A percentile compares a stretch with the other conserved stretches of the same genome.
These are phyloP conservation scores for Centroberyx gerrardi DNA, from an alignment of 2,797 vertebrate species.

Conservation along the genomic window DNA sequence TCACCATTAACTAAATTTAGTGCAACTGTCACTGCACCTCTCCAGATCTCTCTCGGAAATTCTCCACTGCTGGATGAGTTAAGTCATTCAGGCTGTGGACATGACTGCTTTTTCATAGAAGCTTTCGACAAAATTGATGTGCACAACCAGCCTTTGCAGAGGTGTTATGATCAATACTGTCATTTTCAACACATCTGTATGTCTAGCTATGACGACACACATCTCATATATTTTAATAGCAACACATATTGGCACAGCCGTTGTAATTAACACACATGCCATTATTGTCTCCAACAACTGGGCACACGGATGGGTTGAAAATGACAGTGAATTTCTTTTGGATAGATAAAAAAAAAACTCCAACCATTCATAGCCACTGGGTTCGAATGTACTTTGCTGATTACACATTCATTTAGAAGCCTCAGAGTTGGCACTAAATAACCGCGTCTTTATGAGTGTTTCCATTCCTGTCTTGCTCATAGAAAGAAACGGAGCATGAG, in stretches of 20 bases:
- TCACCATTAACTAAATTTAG: constrained; percentile 26
- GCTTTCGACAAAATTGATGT: constrained; percentile 14
- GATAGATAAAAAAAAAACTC: constrained; percentile 15
- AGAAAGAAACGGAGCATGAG: constrained; percentile 51
- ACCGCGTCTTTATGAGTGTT: constrained; percentile 56
- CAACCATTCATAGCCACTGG: constrained; percentile 36
- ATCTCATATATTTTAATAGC: constrained; percentile 24
- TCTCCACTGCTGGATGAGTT: constrained; percentile 7
- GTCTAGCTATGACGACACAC: constrained; percentile 12
- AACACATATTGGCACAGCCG: constrained; percentile 14
- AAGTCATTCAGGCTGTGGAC: constrained; percentile 14
- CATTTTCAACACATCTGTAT: not conserved
- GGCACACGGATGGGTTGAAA: constrained; percentile 47
- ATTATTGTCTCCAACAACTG: constrained; percentile 1
- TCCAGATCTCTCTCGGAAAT: constrained; percentile 12
- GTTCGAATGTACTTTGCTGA: constrained; percentile 66
- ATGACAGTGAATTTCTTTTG: constrained; percentile 22
- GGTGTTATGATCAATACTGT: not conserved
- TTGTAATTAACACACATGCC: constrained; percentile 43
- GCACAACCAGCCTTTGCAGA: not conserved
- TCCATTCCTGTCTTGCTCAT: constrained; percentile 60
- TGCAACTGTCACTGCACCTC: constrained; percentile 20
- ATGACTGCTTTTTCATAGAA: constrained; percentile 21
- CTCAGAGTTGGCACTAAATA: constrained; percentile 58
- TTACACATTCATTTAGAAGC: constrained; percentile 69